A percentile compares a stretch with the other conserved stretches of the same genome.
These are phyloP conservation scores for Sphinx pinastri DNA, from an alignment of 2,888 invertebrate species.

Conservation along the genomic window DNA sequence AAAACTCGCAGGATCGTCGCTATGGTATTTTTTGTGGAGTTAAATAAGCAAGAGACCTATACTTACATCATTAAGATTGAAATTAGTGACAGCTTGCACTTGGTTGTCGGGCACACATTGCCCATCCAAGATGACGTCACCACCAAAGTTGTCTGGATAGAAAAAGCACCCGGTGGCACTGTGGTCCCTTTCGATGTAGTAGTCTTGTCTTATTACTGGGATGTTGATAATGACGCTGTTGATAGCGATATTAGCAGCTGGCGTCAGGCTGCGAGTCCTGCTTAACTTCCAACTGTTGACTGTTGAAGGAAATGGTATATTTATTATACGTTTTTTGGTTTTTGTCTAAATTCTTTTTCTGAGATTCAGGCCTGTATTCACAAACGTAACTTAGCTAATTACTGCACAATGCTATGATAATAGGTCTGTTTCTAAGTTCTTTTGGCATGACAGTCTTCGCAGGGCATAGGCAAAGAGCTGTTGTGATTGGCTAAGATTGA, in stretches of 20 bases:
- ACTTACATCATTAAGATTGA: conserved; percentile 55
- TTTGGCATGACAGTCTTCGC: no score
- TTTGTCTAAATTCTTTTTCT: background rate
- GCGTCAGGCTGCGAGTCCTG: conserved; percentile 45
- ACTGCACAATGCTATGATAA: no score
- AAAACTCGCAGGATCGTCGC: background rate
- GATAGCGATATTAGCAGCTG: conserved; percentile 44
- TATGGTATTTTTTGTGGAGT: no score
- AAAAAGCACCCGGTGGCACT: conserved; percentile 64
- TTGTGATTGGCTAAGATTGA: no score
- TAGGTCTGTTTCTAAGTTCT: no score
- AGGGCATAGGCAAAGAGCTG: no score
- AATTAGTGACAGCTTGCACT: conserved; percentile 51
- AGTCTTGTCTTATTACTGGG: conserved; percentile 58
- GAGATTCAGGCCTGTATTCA: no score
- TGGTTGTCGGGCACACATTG: conserved; percentile 52
- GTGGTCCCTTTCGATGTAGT: conserved; percentile 57
- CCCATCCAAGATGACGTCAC: conserved; percentile 62
- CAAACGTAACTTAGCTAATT: no score
- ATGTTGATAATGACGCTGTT: conserved; percentile 48
- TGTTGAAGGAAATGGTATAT: conserved; percentile 37
- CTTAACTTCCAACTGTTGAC: conserved; percentile 71
- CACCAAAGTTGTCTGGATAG: conserved; percentile 70
- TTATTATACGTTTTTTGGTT: background rate
- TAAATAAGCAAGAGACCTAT: background rate